Base-by-base conservation (phyloP, 2,113 vertebrate species). In the Plecturocebus donacophilus region DNA sequence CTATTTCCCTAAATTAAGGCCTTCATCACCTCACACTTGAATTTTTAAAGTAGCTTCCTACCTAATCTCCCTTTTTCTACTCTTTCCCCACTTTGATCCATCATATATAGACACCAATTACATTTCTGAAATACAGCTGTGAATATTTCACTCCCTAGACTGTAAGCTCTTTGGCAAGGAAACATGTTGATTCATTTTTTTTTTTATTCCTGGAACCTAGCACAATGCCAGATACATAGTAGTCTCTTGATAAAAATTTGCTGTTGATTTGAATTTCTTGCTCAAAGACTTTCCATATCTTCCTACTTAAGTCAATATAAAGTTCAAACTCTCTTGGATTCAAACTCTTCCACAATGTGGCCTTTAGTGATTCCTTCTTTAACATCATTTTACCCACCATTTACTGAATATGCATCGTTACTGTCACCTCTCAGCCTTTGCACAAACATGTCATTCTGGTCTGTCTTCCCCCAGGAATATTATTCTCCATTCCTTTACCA, bases 301-400 rank as follows among this genome's bases (percentile, higher is more conserved):
- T 93, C 68, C 58, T 95, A 54, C 25, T 71, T 93, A 27, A 83
- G 79, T 97, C 25, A 95, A 73, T 61, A 68, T 54, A 90, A n/a
- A 95, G 32, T 77, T 90, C 17, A 64, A 95, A 30, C 35, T 79
- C 38, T 71, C n/a, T 14, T 70, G 32, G 20, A 86, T 77, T 94
- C 71, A 87, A 52, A 70, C 23, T 49, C n/a, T 35, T 80, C 42
- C 42, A 92, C 12, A 73, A 23, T 80, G 75, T 77, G 77, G 35
- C 42, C 52, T 52, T 25, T 21, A 40, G 40, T 45, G 79, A 75
- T 83, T 40, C 25, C 91, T 84, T 54, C 88, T 96, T 89, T 75
- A 81, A 49, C 14, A n/a, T 61, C 13, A 70, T 83, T 79, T 56
- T 64, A 88, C 58, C 47, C 68, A 61, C 42, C 25, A 10, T 77